These are phyloP conservation scores for Tuberolachnus salignus DNA, from an alignment of 2,888 invertebrate species.

Conservation along the genomic window DNA sequence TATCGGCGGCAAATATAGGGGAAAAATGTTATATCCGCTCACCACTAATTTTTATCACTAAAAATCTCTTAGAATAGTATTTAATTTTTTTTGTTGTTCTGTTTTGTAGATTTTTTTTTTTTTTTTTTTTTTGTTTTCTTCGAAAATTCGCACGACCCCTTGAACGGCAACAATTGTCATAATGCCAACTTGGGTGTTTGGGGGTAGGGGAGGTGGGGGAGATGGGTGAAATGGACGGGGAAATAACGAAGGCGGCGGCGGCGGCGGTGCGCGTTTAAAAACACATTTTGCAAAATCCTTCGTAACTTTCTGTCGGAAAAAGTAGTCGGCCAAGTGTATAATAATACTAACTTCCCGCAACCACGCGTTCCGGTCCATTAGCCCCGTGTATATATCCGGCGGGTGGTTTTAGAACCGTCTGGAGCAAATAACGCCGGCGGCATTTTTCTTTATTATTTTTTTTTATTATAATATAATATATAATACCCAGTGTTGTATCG, in stretches of 20 bases:
- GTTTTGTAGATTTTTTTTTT: no score
- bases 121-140: no score
- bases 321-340: not conserved
- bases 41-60: no score
- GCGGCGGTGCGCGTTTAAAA: not conserved
- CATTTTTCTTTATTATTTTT: not conserved
- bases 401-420: not conserved
- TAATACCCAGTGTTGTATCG: not conserved
- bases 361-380: slow-evolving; percentile 21
- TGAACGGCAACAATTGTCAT: not conserved
- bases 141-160: no score
- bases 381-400: not conserved
- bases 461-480: not conserved
- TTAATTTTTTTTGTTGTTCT: no score
- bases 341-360: not conserved
- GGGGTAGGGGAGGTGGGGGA: not conserved
- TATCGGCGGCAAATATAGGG: no score
- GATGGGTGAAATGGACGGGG: no score
- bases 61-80: no score
- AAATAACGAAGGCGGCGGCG: not conserved
- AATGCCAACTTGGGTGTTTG: no score
- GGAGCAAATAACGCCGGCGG: not conserved
- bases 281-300: slow-evolving; percentile 9
- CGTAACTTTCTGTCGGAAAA: not conserved
- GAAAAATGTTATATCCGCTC: no score